These are phyloP conservation scores for Leucoraja erinaceus DNA, from an alignment of 2,113 vertebrate species.

Conservation along the genomic window DNA sequence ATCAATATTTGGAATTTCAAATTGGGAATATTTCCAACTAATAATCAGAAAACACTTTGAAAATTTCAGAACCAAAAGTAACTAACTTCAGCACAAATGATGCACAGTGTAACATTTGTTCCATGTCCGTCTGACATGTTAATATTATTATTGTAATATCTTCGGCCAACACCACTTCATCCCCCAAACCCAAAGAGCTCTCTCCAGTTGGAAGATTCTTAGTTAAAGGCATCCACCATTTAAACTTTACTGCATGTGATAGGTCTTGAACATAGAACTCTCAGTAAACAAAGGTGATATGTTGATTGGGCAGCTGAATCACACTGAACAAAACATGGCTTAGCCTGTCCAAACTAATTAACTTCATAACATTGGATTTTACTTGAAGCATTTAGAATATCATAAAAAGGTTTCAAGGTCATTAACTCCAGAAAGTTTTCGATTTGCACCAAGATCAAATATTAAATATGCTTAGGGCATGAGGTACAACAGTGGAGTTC, in stretches of 20 bases:
- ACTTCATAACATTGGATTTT: background rate
- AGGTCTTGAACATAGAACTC: background rate
- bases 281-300: background rate
- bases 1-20: background rate
- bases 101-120: background rate
- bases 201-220: background rate
- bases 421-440: background rate
- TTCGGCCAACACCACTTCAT: background rate
- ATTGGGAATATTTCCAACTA: background rate
- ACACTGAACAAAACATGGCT: slow-evolving; percentile 6
- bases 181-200: background rate
- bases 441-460: background rate
- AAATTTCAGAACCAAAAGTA: background rate
- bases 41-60: background rate
- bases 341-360: slow-evolving; percentile 1
- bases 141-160: background rate
- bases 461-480: background rate
- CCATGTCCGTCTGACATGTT: too few relatives aligned
- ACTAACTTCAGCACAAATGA: background rate
- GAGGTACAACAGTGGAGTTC: background rate
- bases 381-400: background rate
- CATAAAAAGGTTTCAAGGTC: background rate
- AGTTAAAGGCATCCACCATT: background rate
- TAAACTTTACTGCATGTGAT: background rate
- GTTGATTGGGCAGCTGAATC: background rate